These are phyloP conservation scores for Tamandua tetradactyla DNA, from an alignment of 2,797 vertebrate species.

Conservation along the genomic window DNA sequence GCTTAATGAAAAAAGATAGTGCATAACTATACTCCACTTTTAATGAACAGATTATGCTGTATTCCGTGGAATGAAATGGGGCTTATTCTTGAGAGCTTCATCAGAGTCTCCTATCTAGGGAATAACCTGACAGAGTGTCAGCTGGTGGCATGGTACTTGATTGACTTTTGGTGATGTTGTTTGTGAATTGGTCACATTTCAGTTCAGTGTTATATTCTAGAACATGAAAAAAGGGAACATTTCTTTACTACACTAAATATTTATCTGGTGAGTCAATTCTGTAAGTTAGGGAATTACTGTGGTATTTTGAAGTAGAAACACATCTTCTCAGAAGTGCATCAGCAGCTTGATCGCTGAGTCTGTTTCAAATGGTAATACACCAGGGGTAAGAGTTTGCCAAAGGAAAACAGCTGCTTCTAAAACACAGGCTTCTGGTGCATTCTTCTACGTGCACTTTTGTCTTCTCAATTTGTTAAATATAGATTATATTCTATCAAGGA, in stretches of 20 bases:
- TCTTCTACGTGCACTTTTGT: constrained; percentile 18
- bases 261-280: constrained; percentile 62
- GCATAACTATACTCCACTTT: constrained; percentile 49
- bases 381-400: not conserved
- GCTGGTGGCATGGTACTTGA: not conserved
- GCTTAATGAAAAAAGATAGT: constrained; percentile 18
- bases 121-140: not conserved
- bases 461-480: constrained; percentile 22
- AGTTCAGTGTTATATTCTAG: constrained; percentile 41
- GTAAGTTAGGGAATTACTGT: constrained; percentile 55
- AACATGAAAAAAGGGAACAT: constrained; percentile 44
- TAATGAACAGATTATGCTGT: constrained; percentile 31
- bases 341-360: not conserved
- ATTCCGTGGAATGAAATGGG: not conserved
- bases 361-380: constrained; percentile 28
- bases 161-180: constrained; percentile 3
- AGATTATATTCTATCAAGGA: not conserved
- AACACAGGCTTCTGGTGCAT: not conserved
- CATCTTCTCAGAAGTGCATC: constrained; percentile 57
- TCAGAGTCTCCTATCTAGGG: constrained; percentile 15
- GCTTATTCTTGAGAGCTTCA: constrained; percentile 42
- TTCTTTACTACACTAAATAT: constrained; percentile 41
- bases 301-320: constrained; percentile 67
- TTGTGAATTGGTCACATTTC: constrained; percentile 21
- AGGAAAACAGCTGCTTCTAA: constrained; percentile 56